Conservation (phyloP, 1,140 invertebrate species). For the Pectinophora gossypiella region DNA sequence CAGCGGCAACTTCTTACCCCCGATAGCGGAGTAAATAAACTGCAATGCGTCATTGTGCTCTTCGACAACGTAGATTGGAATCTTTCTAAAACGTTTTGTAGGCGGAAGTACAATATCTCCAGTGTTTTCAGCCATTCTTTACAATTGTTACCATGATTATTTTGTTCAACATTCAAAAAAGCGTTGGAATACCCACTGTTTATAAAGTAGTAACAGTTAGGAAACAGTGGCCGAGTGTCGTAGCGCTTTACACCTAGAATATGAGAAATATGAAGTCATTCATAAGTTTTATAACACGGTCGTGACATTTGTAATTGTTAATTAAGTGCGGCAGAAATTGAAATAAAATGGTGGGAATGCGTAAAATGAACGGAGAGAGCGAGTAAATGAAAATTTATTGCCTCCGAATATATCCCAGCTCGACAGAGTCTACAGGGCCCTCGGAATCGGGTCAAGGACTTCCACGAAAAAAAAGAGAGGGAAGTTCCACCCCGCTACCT, state of each 20-base stretch:
- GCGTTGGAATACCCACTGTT: too few species aligned
- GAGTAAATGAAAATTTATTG: slow-evolving; percentile 1
- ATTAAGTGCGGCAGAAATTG: too few species aligned
- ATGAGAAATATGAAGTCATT: too few species aligned
- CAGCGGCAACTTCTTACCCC: slow-evolving; percentile 87
- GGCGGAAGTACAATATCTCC: slow-evolving; percentile 11
- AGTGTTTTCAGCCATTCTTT: slow-evolving; percentile 11
- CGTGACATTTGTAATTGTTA: too few species aligned
- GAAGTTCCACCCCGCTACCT: slow-evolving; percentile 28
- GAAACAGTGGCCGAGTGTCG: not conserved
- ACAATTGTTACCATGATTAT: not conserved
- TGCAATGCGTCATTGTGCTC: slow-evolving; percentile 87
- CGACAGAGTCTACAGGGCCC: not conserved
- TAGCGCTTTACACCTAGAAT: not conserved
- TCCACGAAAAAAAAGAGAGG: slow-evolving; percentile 21
- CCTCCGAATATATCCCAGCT: not conserved
- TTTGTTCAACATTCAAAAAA: too few species aligned
- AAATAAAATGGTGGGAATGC: too few species aligned
- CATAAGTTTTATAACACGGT: too few species aligned
- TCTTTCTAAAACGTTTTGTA: slow-evolving; percentile 76
- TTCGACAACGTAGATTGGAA: slow-evolving; percentile 85
- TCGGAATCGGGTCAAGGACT: slow-evolving; percentile 37
- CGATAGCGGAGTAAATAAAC: slow-evolving; percentile 89
- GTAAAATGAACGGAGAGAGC: not conserved
- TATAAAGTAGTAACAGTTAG: too few species aligned